phyloP scores from a whole-genome alignment of 2,113 vertebrate genomes.

The Turnix velox region DNA sequence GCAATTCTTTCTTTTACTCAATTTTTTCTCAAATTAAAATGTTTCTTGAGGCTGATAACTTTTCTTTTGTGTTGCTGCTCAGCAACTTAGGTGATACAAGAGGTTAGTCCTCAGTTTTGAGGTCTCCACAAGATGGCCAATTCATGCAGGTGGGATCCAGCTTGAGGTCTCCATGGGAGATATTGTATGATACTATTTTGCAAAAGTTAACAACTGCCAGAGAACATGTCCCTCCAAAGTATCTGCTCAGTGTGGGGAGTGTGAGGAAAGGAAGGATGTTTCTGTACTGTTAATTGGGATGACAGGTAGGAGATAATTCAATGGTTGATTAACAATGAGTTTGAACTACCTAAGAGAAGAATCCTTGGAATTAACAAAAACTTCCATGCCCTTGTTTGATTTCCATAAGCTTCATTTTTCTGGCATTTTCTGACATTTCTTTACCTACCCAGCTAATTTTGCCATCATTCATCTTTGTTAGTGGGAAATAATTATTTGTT shows the following conservation, averaged over 20 bases:
- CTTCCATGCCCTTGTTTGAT: background rate
- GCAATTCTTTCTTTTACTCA: background rate
- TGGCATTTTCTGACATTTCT: background rate
- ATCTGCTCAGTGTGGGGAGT: background rate
- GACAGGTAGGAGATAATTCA: background rate
- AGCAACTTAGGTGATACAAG: background rate
- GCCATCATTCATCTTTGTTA: background rate
- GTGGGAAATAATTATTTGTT: background rate
- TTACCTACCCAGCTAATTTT: background rate
- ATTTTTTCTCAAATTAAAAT: background rate
- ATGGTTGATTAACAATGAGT: rapidly evolving
- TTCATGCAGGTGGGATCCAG: background rate
- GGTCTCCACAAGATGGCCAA: too few species aligned
- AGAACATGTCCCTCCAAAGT: background rate
- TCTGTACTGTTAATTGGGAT: background rate
- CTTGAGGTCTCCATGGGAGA: background rate
- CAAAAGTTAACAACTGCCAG: background rate
- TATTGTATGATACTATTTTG: background rate
- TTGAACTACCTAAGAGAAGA: background rate
- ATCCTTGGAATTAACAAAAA: background rate
- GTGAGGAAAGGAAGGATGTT: background rate
- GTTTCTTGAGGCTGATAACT: background rate
- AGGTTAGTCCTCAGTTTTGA: background rate
- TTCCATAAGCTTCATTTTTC: background rate
- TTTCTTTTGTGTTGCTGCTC: background rate